phyloP scores from a whole-genome alignment of 2,113 vertebrate genomes.

The Equus quagga region DNA sequence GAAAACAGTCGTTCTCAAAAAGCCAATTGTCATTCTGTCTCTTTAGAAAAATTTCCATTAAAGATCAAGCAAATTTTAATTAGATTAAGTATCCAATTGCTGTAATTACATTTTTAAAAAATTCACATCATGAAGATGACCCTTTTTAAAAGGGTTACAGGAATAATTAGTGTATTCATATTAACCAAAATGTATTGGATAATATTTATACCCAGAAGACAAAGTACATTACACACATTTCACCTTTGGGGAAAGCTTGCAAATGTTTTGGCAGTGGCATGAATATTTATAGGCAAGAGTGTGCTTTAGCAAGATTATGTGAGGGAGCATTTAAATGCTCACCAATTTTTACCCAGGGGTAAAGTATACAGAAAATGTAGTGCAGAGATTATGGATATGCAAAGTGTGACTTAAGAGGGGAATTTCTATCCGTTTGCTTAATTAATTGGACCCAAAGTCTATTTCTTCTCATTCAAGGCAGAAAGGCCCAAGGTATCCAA shows the following conservation, averaged over 20 bases:
- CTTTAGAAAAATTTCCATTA: conserved; percentile 92
- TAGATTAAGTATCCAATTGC: conserved; percentile 94
- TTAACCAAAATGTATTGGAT: conserved; percentile 92
- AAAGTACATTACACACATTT: conserved; percentile 91
- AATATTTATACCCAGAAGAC: conserved; percentile 93
- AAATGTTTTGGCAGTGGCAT: conserved; percentile 90
- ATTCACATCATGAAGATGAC: conserved; percentile 92
- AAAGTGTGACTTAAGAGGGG: conserved; percentile 83
- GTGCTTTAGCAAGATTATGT: conserved; percentile 91
- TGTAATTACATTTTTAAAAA: conserved; percentile 92
- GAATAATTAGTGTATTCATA: conserved; percentile 94
- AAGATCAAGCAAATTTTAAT: conserved; percentile 93
- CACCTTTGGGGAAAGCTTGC: conserved; percentile 91
- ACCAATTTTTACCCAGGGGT: conserved; percentile 91
- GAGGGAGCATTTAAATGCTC: conserved; percentile 90
- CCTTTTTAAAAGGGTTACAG: conserved; percentile 91
- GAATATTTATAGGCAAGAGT: conserved; percentile 91
- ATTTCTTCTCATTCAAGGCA: conserved; percentile 73
- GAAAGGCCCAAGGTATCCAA: conserved; percentile 69
- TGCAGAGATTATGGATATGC: conserved; percentile 90
- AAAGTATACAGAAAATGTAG: conserved; percentile 89
- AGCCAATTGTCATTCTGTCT: conserved; percentile 90
- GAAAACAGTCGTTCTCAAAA: conserved; percentile 90
- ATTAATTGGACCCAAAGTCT: conserved; percentile 87
- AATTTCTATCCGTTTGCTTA: conserved; percentile 90